A percentile compares a stretch with the other conserved stretches of the same genome.
These are phyloP conservation scores for Odontocerum albicorne DNA, from an alignment of 2,888 invertebrate species.

Conservation along the genomic window DNA sequence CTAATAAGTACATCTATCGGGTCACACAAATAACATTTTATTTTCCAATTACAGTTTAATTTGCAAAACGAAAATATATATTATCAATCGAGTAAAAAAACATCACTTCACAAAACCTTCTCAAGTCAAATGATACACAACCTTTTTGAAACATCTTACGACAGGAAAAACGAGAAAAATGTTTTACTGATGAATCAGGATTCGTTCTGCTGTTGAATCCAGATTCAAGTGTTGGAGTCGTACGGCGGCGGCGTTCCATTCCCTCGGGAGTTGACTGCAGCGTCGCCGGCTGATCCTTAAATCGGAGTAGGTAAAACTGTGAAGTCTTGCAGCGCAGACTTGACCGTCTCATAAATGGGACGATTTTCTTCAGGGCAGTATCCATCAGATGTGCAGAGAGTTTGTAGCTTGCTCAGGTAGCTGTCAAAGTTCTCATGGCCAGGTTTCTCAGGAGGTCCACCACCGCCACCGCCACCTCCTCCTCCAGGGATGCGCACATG, in stretches of 20 bases:
- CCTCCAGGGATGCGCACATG: slow-evolving; percentile 84
- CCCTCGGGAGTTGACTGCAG: slow-evolving; percentile 35
- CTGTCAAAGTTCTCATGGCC: slow-evolving; percentile 91
- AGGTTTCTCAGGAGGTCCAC: slow-evolving; percentile 62
- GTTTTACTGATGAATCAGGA: too few relatives aligned
- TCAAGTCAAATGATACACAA: background rate
- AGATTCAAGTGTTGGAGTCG: slow-evolving; percentile 29
- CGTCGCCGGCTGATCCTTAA: slow-evolving; percentile 54
- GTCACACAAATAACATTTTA: background rate
- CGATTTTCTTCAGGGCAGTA: slow-evolving; percentile 81
- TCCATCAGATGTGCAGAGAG: slow-evolving; percentile 82
- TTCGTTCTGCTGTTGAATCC: too few relatives aligned
- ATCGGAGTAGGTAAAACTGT: slow-evolving; percentile 87
- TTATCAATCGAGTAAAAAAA: background rate
- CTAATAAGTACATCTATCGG: slow-evolving; percentile 10
- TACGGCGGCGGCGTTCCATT: slow-evolving; percentile 36
- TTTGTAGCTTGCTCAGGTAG: slow-evolving; percentile 89
- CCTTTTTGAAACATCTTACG: too few relatives aligned
- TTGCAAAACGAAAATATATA: background rate
- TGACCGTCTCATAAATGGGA: slow-evolving; percentile 87
- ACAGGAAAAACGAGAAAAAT: too few relatives aligned
- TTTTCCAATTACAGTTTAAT: background rate
- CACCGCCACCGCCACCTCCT: slow-evolving; percentile 47
- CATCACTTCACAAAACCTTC: background rate
- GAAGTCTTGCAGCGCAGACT: slow-evolving; percentile 89